These are phyloP conservation scores for Brachionus koreanus DNA, from an alignment of 1,140 invertebrate genomes.

Conservation along the genomic window DNA sequence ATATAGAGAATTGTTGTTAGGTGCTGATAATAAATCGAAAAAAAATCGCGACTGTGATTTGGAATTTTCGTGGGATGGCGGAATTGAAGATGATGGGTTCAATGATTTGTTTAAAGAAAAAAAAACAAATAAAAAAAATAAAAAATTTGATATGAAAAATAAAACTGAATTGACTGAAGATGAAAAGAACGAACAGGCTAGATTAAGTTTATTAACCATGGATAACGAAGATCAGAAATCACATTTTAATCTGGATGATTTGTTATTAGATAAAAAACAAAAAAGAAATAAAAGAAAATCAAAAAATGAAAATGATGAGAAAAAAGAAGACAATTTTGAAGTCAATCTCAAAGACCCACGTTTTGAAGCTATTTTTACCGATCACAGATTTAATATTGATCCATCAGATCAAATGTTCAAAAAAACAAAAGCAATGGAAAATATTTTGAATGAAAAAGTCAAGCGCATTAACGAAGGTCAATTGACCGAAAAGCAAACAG, in stretches of 20 bases:
- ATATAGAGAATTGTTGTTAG: background rate
- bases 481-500: constrained; percentile 1
- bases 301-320: background rate
- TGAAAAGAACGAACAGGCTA: constrained; percentile 41
- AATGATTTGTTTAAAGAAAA: background rate
- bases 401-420: constrained; percentile 33
- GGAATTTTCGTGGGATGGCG: constrained; percentile 27
- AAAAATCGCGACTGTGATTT: constrained; percentile 18
- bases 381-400: constrained; percentile 41
- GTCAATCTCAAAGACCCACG: constrained; percentile 12
- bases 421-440: constrained; percentile 35
- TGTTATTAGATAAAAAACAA: constrained; percentile 27
- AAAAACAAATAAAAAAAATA: background rate
- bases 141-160: background rate
- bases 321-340: constrained; percentile 26
- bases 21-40: background rate
- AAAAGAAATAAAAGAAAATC: background rate
- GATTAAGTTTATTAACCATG: constrained; percentile 21
- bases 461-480: background rate
- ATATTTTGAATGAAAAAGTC: constrained; percentile 37
- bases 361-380: constrained; percentile 35
- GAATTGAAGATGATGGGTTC: constrained; percentile 5
- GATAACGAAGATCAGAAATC: constrained; percentile 32
- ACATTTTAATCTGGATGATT: constrained; percentile 40
- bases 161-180: constrained; percentile 11